Percentiles rank a stretch among this genome's conserved stretches.
Conservation (phyloP, 2,888 invertebrate genomes). For the Galeopsomyia nigrocyanea region DNA sequence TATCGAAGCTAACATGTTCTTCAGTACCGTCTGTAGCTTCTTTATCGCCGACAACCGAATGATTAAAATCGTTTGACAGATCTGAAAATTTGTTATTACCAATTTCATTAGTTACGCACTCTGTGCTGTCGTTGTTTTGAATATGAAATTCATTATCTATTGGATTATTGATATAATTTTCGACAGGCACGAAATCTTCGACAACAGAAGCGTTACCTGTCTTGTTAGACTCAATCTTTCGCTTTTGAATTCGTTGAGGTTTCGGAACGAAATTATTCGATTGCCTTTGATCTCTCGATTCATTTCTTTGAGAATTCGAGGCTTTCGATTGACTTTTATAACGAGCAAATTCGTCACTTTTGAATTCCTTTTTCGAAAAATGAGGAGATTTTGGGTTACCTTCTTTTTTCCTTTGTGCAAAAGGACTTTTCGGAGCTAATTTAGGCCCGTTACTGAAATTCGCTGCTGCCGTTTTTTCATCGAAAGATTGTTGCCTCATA, state of each 20-base stretch:
- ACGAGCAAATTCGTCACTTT: constrained; percentile 26
- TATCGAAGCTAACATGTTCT: neutral
- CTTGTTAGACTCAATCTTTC: constrained; percentile 35
- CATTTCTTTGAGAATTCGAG: constrained; percentile 21
- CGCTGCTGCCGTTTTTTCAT: constrained; percentile 54
- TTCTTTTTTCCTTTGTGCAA: constrained; percentile 48
- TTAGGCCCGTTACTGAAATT: constrained; percentile 52
- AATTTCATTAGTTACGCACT: neutral
- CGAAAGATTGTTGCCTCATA: constrained; percentile 57
- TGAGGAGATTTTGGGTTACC: constrained; percentile 41
- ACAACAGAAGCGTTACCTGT: constrained; percentile 11
- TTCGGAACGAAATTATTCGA: constrained; percentile 48
- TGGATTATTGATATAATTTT: constrained; percentile 38
- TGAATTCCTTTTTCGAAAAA: constrained; percentile 41
- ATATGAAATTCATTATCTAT: constrained; percentile 12
- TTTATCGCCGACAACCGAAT: neutral
- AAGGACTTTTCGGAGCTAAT: constrained; percentile 54
- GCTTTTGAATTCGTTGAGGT: constrained; percentile 51
- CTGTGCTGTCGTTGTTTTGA: constrained; percentile 11
- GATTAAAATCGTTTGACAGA: neutral
- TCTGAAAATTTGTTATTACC: no score
- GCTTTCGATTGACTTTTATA: constrained; percentile 32
- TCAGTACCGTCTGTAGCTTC: neutral
- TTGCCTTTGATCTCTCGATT: constrained; percentile 42
- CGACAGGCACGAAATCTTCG: constrained; percentile 39